A percentile compares a stretch with the other conserved stretches of the same genome.
phyloP scores from a whole-genome alignment of 2,113 vertebrate species.

The Rynchops niger region DNA sequence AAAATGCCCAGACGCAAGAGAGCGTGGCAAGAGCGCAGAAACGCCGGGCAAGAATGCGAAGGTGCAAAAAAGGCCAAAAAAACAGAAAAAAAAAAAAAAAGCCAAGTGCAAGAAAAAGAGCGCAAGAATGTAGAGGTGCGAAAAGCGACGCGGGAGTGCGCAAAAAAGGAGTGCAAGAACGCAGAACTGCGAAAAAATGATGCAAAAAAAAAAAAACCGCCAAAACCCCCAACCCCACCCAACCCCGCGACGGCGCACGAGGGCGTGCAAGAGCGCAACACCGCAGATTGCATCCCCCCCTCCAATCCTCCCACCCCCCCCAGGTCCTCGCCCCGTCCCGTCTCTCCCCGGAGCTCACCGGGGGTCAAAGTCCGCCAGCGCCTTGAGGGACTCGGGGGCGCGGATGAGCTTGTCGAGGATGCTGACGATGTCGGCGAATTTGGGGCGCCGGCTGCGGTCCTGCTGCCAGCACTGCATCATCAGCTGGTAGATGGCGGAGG shows the following conservation, averaged over 20 bases:
- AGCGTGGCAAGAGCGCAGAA: too few species aligned
- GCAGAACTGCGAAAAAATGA: background rate
- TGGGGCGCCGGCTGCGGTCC: constrained; percentile 88
- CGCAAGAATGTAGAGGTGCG: too few species aligned
- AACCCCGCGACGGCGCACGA: too few species aligned
- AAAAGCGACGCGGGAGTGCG: too few species aligned
- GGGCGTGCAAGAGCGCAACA: accelerated
- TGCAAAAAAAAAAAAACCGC: background rate
- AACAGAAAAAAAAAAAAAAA: too few species aligned
- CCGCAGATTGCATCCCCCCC: too few species aligned
- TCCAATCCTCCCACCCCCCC: too few species aligned
- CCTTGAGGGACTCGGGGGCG: constrained; percentile 90
- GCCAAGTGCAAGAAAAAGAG: background rate
- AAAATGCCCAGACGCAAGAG: too few species aligned
- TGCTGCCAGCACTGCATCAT: constrained; percentile 98
- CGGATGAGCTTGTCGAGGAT: constrained; percentile 94
- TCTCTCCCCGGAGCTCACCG: constrained; percentile 68
- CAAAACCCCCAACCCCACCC: too few species aligned
- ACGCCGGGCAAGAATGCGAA: too few species aligned
- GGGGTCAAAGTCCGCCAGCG: constrained; percentile 94
- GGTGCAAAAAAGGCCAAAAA: too few species aligned
- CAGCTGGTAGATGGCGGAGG: constrained; percentile 93
- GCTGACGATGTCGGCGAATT: constrained; percentile 90
- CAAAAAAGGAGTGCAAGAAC: too few species aligned
- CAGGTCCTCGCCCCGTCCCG: accelerated